Conservation (phyloP, 2,888 invertebrate genomes). For the Caenorhabditis parvicauda region DNA sequence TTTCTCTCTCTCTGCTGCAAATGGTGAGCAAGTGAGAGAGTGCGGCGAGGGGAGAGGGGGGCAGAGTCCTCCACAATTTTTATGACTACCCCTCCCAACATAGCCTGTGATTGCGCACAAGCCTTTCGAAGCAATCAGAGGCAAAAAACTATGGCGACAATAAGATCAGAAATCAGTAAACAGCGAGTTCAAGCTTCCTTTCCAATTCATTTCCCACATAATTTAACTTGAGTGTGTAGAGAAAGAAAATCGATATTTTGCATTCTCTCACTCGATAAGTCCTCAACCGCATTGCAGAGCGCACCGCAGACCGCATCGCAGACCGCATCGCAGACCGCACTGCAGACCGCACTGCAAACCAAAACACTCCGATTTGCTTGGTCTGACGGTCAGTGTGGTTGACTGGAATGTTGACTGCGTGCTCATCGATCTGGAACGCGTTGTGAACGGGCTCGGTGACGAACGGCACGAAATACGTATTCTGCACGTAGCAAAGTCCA, state of each 20-base stretch:
- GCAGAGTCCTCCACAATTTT: neutral
- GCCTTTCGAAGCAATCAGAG: too few species aligned
- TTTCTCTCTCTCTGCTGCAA: neutral
- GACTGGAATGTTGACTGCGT: conserved; percentile 59
- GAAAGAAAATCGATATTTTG: neutral
- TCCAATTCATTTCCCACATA: too few species aligned
- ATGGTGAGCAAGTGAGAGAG: neutral
- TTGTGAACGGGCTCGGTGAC: conserved; percentile 52
- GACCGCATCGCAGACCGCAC: too few species aligned
- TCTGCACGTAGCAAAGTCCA: conserved; percentile 67
- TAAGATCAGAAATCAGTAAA: too few species aligned
- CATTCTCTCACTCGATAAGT: neutral
- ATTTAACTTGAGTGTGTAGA: too few species aligned
- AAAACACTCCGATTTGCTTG: conserved; percentile 63
- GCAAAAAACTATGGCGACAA: too few species aligned
- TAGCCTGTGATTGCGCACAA: too few species aligned
- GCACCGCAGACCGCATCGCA: neutral
- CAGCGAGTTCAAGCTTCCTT: too few species aligned
- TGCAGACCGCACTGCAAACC: too few species aligned
- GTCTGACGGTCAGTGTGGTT: conserved; percentile 63
- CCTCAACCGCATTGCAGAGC: too few species aligned
- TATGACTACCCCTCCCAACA: too few species aligned
- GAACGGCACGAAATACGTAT: conserved; percentile 67
- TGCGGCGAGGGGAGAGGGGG: neutral
- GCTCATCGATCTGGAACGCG: conserved; percentile 58